phyloP scores from a whole-genome alignment of 2,797 vertebrate species.

The Gobio occitaniae region DNA sequence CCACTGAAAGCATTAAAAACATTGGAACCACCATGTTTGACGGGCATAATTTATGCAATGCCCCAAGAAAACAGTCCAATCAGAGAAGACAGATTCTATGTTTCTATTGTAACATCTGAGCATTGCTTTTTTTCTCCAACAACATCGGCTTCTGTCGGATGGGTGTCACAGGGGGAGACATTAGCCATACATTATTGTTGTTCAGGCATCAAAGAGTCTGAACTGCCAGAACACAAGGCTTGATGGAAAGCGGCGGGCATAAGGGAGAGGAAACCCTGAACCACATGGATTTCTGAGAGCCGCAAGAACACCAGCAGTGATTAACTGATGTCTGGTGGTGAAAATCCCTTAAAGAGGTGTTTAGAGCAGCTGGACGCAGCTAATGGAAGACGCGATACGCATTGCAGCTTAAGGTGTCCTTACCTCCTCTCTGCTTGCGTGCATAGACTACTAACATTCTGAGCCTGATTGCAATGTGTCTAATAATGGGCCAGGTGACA shows the following conservation, averaged over 20 bases:
- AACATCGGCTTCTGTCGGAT: neutral
- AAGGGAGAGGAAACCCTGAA: conserved; percentile 4
- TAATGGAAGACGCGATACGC: conserved; percentile 18
- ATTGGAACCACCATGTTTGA: conserved; percentile 17
- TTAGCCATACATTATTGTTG: conserved; percentile 6
- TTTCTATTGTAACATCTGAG: neutral
- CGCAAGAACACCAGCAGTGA: conserved; percentile 52
- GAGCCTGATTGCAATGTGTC: conserved; percentile 17
- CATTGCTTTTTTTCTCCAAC: neutral
- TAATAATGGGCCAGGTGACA: neutral
- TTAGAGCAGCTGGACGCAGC: conserved; percentile 42
- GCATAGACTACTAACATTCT: conserved; percentile 3
- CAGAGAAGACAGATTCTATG: neutral
- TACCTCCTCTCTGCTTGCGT: conserved; percentile 11
- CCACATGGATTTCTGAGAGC: conserved; percentile 30
- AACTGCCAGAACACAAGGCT: neutral
- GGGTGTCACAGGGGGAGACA: neutral
- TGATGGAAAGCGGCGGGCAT: neutral
- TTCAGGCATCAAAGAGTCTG: conserved; percentile 28
- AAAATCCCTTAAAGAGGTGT: conserved; percentile 50
- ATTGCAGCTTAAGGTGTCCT: conserved; percentile 29
- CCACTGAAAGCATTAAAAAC: conserved; percentile 52
- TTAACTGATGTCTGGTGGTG: conserved; percentile 41
- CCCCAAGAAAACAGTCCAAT: neutral
- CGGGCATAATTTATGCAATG: neutral